A percentile compares a stretch with the other conserved stretches of the same genome.
These are phyloP conservation scores for Troilus luridus DNA, from an alignment of 2,888 invertebrate genomes.

Conservation along the genomic window DNA sequence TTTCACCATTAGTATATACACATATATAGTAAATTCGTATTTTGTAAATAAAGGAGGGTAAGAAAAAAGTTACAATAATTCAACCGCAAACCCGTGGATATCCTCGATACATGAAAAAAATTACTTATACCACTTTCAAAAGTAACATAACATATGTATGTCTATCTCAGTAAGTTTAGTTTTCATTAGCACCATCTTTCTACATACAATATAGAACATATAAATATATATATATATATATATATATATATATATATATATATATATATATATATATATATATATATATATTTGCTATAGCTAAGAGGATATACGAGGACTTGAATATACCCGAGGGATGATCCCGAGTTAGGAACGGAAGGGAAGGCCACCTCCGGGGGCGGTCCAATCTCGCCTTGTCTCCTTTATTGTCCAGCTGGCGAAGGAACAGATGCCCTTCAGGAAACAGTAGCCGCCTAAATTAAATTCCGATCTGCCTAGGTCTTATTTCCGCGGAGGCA, in stretches of 20 bases:
- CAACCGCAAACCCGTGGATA: no score
- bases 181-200: no score
- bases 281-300: not conserved
- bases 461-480: constrained; percentile 34
- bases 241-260: not conserved
- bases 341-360: not conserved
- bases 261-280: not conserved
- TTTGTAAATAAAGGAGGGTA: no score
- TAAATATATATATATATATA: not conserved
- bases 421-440: not conserved
- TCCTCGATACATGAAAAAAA: no score
- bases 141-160: no score
- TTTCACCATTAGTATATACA: no score
- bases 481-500: constrained; percentile 9
- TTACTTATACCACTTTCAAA: no score
- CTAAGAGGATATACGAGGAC: not conserved
- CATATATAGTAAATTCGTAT: no score
- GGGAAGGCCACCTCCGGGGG: not conserved
- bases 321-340: not conserved
- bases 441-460: constrained; percentile 49
- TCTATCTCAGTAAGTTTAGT: no score
- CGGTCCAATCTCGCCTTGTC: constrained; percentile 42
- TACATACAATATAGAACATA: no score
- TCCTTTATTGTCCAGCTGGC: constrained; percentile 36
- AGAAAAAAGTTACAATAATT: no score